A percentile compares a stretch with the other conserved stretches of the same genome.
phyloP scores from a whole-genome alignment of 2,113 vertebrate species.

The Plecturocebus donacophilus region DNA sequence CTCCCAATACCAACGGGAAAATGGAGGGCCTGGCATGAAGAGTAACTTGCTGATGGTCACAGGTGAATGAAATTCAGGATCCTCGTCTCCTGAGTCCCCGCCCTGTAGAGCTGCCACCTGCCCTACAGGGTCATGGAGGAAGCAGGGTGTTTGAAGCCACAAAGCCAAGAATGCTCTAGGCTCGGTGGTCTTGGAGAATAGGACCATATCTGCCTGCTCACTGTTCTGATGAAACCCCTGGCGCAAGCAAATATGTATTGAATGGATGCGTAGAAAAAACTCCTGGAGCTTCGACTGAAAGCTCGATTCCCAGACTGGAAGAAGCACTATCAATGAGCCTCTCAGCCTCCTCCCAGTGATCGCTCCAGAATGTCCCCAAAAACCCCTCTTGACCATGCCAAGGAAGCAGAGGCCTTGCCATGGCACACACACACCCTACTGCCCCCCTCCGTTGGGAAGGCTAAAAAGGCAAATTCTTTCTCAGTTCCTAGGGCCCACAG shows the following conservation, averaged over 20 bases:
- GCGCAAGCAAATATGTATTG: neutral
- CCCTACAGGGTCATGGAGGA: neutral
- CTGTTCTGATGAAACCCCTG: neutral
- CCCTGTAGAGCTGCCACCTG: neutral
- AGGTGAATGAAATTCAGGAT: neutral
- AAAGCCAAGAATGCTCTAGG: neutral
- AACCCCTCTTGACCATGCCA: neutral
- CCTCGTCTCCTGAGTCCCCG: neutral
- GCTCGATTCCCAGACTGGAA: neutral
- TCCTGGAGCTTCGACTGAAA: neutral
- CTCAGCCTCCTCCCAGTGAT: neutral
- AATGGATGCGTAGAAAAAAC: neutral
- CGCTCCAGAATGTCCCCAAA: neutral
- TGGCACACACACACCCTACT: fast-evolving
- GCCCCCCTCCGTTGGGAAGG: neutral
- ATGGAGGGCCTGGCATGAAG: neutral
- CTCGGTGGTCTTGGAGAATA: neutral
- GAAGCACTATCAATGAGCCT: neutral
- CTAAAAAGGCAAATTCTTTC: neutral
- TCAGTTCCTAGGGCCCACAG: neutral
- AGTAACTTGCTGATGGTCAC: neutral
- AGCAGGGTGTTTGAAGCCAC: neutral
- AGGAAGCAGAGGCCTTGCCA: neutral
- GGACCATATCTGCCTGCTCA: neutral
- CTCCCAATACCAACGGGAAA: neutral